Evolutionary conservation across 2,888 invertebrate species (phyloP), one percentile per base, ranked within the genome.

Genomic region (Troilus luridus): DNA sequence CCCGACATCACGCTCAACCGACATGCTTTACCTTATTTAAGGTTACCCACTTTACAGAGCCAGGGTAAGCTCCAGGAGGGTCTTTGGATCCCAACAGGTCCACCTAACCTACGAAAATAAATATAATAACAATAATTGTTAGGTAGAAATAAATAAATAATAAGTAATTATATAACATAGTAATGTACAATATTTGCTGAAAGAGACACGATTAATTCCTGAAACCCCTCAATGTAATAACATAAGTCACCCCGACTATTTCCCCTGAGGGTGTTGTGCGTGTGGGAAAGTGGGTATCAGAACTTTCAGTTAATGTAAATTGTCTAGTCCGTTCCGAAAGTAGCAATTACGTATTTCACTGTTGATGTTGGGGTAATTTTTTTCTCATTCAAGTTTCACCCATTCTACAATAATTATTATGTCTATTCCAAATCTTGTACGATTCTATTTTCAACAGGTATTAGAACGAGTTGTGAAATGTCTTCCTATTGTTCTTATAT

Each of bases 281-380:
- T 77, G 72, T 77, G 41, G 27, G 72, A 77, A 77, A 77, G 72
- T 77, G 72, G 72, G 10, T 77, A 77, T 6, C 72, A 77, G 41
- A 77, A 77, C 72, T 77, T 77, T 77, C 72, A 17, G 72, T 77
- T 77, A 77, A 77, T 77, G 27, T 77, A 77, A 77, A 77, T 67
- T 67, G 67, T 77, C 72, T 77, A 41, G 14, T 77, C 6, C 17
- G 72, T 8, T 41, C 41, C 72, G 41, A 77, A 41, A 41, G 72
- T 77, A 77, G 41, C 72, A 77, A 77, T 77, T 77, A 77, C 72
- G 41, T 41, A 41, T 41, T 41, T 77, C 41, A 41, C 14, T 77
- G 27, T 77, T 77, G 72, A 77, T 77, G 72, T 24, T 19, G 72
- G 72, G 72, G 72, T 77, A 77, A 77, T 77, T 77, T 77, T 67